Evolutionary conservation across 2,888 invertebrate species (phyloP).

Genomic region (Tenthredo livida): DNA sequence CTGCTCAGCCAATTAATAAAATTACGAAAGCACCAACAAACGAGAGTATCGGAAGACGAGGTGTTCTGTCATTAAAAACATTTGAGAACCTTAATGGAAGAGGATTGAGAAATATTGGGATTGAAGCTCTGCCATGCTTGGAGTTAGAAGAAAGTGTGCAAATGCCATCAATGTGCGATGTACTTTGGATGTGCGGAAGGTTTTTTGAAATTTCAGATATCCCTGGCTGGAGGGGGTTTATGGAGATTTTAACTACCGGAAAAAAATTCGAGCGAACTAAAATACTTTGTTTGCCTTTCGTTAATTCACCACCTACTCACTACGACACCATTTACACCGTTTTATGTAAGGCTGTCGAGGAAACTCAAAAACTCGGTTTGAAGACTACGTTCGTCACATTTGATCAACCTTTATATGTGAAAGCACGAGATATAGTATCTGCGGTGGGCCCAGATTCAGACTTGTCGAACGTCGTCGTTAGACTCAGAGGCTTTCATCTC

Average conservation of each 20-base stretch:
- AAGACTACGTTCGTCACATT: constrained; percentile 56
- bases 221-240: constrained; percentile 61
- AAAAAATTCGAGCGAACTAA: neutral
- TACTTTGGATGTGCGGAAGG: constrained; percentile 57
- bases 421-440: constrained; percentile 61
- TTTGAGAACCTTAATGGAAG: constrained; percentile 49
- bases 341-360: constrained; percentile 50
- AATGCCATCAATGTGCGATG: neutral
- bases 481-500: constrained; percentile 56
- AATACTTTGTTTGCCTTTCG: constrained; percentile 59
- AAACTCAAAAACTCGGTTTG: neutral
- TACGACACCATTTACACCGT: constrained; percentile 60
- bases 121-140: constrained; percentile 37
- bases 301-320: constrained; percentile 58
- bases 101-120: constrained; percentile 51
- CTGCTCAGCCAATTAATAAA: neutral
- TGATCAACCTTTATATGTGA: constrained; percentile 58
- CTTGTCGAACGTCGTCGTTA: constrained; percentile 56
- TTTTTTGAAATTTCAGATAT: constrained; percentile 35
- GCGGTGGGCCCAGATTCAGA: neutral
- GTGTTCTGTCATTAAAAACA: neutral
- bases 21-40: neutral
- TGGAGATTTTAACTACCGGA: constrained; percentile 57
- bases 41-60: constrained; percentile 14
- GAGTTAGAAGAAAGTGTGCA: constrained; percentile 33